These are phyloP conservation scores for Keiferia lycopersicella DNA, from an alignment of 2,888 invertebrate genomes.

Conservation along the genomic window DNA sequence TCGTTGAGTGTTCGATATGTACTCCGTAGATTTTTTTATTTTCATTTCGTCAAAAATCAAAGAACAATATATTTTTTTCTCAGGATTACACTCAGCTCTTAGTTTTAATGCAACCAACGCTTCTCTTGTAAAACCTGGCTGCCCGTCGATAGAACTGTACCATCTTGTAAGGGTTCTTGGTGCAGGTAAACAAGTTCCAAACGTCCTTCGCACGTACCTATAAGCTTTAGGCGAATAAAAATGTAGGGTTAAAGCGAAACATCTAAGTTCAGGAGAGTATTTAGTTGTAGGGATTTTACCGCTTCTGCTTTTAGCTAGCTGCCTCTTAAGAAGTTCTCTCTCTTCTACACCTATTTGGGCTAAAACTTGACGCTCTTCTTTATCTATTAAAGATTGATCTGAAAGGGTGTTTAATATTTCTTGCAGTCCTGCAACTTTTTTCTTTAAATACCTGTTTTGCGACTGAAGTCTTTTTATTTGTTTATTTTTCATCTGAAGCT, in stretches of 20 bases:
- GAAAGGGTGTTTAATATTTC: neutral
- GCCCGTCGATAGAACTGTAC: slow-evolving; percentile 19
- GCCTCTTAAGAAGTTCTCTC: neutral
- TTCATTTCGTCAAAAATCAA: slow-evolving; percentile 25
- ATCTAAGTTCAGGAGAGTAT: neutral
- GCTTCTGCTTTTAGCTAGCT: neutral
- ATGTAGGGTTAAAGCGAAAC: slow-evolving; percentile 24
- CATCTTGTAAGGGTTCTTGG: slow-evolving; percentile 28
- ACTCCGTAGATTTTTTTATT: slow-evolving; percentile 17
- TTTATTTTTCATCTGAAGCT: neutral
- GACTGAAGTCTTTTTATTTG: neutral
- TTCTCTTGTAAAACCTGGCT: slow-evolving; percentile 20
- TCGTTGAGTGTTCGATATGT: slow-evolving; percentile 13
- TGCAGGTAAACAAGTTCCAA: slow-evolving; percentile 28
- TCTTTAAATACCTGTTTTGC: neutral
- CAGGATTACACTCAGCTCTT: too few species aligned
- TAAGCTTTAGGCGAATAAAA: slow-evolving; percentile 31
- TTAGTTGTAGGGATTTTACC: neutral
- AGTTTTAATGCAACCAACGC: slow-evolving; percentile 23
- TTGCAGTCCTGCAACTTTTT: neutral
- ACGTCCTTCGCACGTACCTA: slow-evolving; percentile 29
- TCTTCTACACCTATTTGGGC: neutral
- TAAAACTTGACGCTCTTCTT: neutral
- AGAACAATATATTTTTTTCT: too few species aligned
- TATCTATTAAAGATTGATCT: neutral